Percentiles rank a stretch among this genome's conserved stretches.
These are phyloP conservation scores for Lutjanus erythropterus DNA, from an alignment of 2,113 vertebrate species.

Conservation along the genomic window DNA sequence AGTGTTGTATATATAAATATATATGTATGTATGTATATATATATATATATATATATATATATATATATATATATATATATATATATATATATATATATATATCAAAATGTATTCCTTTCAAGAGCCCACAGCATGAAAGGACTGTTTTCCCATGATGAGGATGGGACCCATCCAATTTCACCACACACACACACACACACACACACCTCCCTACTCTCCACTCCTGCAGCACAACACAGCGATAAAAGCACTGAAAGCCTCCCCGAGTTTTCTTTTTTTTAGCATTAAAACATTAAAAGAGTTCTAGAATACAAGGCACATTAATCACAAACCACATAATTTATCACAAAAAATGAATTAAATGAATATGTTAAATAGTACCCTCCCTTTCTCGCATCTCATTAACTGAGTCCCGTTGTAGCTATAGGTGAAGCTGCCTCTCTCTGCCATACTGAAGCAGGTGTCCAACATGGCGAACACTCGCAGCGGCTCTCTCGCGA, in stretches of 20 bases:
- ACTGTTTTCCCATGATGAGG: neutral
- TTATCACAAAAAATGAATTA: conserved; percentile 7
- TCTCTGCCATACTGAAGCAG: conserved; percentile 92
- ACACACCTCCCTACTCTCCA: neutral
- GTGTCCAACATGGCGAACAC: conserved; percentile 96
- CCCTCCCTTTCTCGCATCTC: conserved; percentile 83
- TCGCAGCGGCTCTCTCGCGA: conserved; percentile 87
- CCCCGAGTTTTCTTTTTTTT: no score
- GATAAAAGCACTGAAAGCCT: neutral
- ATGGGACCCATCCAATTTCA: neutral
- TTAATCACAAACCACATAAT: neutral
- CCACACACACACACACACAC: neutral
- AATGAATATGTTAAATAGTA: conserved; percentile 55
- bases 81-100: no score
- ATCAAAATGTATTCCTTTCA: neutral
- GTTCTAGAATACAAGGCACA: neutral
- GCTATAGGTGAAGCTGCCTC: conserved; percentile 84
- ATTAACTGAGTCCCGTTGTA: conserved; percentile 79
- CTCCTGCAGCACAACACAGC: neutral
- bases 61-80: no score
- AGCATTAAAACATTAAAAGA: neutral
- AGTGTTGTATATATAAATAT: no score
- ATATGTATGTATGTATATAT: no score
- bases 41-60: no score
- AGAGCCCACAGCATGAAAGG: neutral